Base-by-base conservation (phyloP, 2,888 invertebrate genomes). In the Glaucopsyche alexis region DNA sequence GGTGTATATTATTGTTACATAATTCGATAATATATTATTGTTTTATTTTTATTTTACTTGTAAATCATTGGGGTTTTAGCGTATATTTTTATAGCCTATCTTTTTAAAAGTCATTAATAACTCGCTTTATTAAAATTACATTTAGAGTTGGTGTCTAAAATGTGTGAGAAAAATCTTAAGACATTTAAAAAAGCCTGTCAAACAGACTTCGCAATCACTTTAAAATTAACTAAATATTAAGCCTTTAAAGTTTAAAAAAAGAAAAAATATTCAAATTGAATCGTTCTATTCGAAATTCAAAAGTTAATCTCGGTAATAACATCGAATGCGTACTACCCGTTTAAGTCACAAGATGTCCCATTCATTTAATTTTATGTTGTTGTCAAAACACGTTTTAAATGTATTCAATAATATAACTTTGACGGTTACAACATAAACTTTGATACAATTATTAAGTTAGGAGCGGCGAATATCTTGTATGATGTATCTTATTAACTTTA, bases 321-420 rank as follows among this genome's bases (percentile, higher is more conserved):
- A 60, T 60, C 14, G 11, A 29, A 60, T 38, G 60, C 14, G 6
- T 11, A 60, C 29, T 13, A 13, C n/a, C n/a, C n/a, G n/a, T n/a
- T n/a, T n/a, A n/a, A n/a, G n/a, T n/a, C n/a, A n/a, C 29, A 29
- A 29, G 60, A 38, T 60, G 29, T 11, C 29, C 13, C 29, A 9
- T 38, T 8, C 29, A 9, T 38, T 60, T 29, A 60, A 29, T 60
- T 60, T 60, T 14, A 60, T 29, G 29, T 60, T 60, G 11, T 29
- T 60, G 29, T 60, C 29, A 38, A 60, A 60, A 60, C 60, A 60
- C 29, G 60, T 60, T 60, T 60, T 60, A 60, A 13, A 60, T 38
- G 60, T 38, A 60, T 13, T 47, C 0, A 2, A 1, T 29, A 29
- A 29, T 29, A 29, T 29, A 29, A 29, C 29, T 60, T 29, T 60